A percentile compares a stretch with the other conserved stretches of the same genome.
Evolutionary conservation across 2,888 invertebrate species (phyloP).

Genomic region (Dexiosoma caninum): DNA sequence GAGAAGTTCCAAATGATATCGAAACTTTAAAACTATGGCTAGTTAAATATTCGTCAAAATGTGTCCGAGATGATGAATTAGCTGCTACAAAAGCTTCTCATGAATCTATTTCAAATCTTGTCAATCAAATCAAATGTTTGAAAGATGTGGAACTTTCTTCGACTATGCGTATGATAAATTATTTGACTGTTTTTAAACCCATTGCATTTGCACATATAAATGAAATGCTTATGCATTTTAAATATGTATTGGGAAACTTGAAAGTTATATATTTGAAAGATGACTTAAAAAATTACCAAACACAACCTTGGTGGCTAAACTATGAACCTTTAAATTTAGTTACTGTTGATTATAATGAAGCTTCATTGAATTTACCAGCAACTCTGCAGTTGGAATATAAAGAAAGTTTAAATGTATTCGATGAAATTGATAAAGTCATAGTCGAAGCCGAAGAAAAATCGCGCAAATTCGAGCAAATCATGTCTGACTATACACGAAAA

Average conservation of each 20-base stretch:
- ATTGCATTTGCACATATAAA: slow-evolving; percentile 68
- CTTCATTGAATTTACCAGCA: not conserved
- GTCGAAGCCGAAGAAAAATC: slow-evolving; percentile 65
- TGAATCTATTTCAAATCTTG: slow-evolving; percentile 69
- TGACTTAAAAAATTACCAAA: slow-evolving; percentile 66
- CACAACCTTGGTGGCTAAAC: slow-evolving; percentile 72
- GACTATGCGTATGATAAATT: slow-evolving; percentile 65
- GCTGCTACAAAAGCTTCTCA: slow-evolving; percentile 67
- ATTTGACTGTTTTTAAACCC: slow-evolving; percentile 70
- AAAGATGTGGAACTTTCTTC: slow-evolving; percentile 46
- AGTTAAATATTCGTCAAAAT: slow-evolving; percentile 68
- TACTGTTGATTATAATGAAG: slow-evolving; percentile 53
- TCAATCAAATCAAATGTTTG: slow-evolving; percentile 65
- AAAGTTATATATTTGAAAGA: slow-evolving; percentile 71
- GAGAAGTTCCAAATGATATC: slow-evolving; percentile 58
- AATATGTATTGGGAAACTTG: not conserved
- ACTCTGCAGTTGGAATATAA: not conserved
- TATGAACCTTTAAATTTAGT: slow-evolving; percentile 66
- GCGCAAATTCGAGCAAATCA: slow-evolving; percentile 58
- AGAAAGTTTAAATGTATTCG: not conserved
- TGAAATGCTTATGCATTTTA: slow-evolving; percentile 46
- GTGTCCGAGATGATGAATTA: slow-evolving; percentile 66
- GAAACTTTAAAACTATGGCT: slow-evolving; percentile 68
- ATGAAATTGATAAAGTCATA: slow-evolving; percentile 62
- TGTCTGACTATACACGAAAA: slow-evolving; percentile 53